Conservation (phyloP, 2,888 invertebrate genomes). For the Euphydryas editha region DNA sequence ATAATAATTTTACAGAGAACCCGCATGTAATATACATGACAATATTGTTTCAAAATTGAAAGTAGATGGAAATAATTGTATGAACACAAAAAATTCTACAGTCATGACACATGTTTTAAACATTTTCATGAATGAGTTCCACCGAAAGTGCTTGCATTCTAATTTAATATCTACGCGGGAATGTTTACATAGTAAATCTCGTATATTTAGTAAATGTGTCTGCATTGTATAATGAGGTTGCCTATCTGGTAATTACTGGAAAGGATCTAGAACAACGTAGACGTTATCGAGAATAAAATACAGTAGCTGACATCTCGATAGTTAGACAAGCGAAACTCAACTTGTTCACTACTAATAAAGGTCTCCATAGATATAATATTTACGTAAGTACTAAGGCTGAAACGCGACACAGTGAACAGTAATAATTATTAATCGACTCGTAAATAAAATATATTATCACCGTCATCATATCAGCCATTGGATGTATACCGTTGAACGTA, state of each 20-base stretch:
- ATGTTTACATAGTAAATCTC: conserved; percentile 38
- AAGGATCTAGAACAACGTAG: conserved; percentile 68
- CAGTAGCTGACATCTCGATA: conserved; percentile 45
- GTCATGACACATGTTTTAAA: not conserved
- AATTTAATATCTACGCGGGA: conserved; percentile 40
- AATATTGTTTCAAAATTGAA: too few species aligned
- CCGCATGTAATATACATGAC: too few species aligned
- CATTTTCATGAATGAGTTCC: conserved; percentile 1
- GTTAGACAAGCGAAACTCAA: conserved; percentile 21
- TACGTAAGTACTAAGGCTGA: not conserved
- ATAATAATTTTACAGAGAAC: too few species aligned
- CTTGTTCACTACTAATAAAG: conserved; percentile 21
- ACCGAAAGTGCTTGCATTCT: conserved; percentile 6
- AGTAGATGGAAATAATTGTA: too few species aligned
- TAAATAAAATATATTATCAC: conserved; percentile 7
- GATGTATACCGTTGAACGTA: too few species aligned
- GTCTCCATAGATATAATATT: conserved; percentile 29
- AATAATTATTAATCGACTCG: not conserved
- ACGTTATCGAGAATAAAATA: conserved; percentile 59
- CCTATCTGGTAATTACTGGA: conserved; percentile 65
- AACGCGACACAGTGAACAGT: not conserved
- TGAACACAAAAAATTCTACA: not conserved
- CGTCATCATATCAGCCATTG: too few species aligned
- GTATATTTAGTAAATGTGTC: conserved; percentile 34
- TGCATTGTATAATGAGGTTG: conserved; percentile 48